These are phyloP conservation scores for Monoplex corrugatus DNA, from an alignment of 2,888 invertebrate genomes.

Conservation along the genomic window DNA sequence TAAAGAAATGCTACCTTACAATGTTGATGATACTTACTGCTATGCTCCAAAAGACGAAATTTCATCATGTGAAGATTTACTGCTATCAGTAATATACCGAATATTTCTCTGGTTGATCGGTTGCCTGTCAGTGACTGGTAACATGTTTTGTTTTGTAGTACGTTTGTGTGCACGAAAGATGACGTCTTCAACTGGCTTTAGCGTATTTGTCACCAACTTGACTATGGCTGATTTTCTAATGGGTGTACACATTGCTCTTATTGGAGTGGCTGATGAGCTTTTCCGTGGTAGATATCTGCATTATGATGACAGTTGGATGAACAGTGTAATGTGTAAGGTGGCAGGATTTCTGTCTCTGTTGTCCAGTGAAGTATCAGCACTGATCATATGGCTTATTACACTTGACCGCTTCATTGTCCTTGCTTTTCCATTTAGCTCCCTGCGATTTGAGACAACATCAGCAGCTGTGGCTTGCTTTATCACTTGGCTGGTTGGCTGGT, in stretches of 20 bases:
- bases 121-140: not conserved
- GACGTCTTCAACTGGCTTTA: slow-evolving; percentile 13
- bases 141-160: not conserved
- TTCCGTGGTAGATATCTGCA: not conserved
- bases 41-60: not conserved
- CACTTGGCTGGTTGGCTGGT: not conserved
- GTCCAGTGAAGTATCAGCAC: slow-evolving; percentile 18
- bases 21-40: not conserved
- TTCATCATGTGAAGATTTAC: slow-evolving; percentile 8
- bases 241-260: slow-evolving; percentile 1
- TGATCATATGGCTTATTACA: slow-evolving; percentile 6
- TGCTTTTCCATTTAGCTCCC: not conserved
- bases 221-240: slow-evolving; percentile 17
- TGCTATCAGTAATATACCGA: not conserved
- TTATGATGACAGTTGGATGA: not conserved
- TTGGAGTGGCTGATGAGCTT: not conserved
- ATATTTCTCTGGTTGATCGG: not conserved
- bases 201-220: slow-evolving; percentile 24
- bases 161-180: not conserved
- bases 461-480: not conserved
- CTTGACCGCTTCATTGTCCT: not conserved
- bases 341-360: not conserved
- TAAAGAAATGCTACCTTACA: not conserved
- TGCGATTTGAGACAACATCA: not conserved
- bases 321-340: not conserved